Conservation (phyloP, 2,113 vertebrate species). For the Xenopus tropicalis region UCB_Xtro_10.0 CM004449.2:69059501-69060000, state of each 20-base stretch:
- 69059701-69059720: conserved; percentile 24
- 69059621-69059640: not conserved
- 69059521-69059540: not conserved
- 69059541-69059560: conserved; percentile 3
- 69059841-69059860: conserved; percentile 30
- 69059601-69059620: not conserved
- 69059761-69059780: conserved; percentile 23
- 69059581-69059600: not conserved
- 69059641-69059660: not conserved
- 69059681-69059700: not conserved
- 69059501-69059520: not conserved
- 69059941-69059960: not conserved
- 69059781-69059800: conserved; percentile 15
- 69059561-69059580: not conserved
- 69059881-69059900: conserved; percentile 6
- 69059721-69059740: conserved; percentile 19
- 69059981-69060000: too few relatives aligned
- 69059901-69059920: not conserved
- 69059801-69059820: conserved; percentile 13
- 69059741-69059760: conserved; percentile 23
- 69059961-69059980: too few relatives aligned
- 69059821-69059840: conserved; percentile 4
- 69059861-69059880: not conserved
- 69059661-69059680: conserved; percentile 6
- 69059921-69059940: conserved; percentile 11